Percentiles rank a stretch among this genome's conserved stretches.
phyloP scores from a whole-genome alignment of 2,113 vertebrate genomes.

The Oreochromis aureus region DNA sequence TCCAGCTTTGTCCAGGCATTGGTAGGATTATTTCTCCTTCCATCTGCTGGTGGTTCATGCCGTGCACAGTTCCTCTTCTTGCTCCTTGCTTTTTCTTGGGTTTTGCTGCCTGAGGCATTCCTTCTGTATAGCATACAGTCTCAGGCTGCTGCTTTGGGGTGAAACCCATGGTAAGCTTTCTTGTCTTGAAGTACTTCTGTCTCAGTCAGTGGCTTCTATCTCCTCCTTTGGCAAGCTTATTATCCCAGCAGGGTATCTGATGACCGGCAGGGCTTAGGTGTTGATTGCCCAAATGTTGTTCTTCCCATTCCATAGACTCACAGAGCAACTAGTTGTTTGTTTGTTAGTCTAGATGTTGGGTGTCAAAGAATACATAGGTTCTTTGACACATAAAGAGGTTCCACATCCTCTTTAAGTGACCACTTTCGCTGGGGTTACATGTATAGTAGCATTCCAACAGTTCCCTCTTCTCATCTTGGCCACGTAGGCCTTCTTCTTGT shows the following conservation, averaged over 20 bases:
- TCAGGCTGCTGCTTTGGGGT: not conserved
- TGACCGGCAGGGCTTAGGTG: not conserved
- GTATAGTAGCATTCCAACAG: not conserved
- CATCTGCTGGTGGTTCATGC: not conserved
- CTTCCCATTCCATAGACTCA: not conserved
- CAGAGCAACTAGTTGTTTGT: not conserved
- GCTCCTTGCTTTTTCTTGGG: not conserved
- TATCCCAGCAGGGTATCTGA: not conserved
- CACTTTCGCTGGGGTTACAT: not conserved
- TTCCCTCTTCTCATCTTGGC: not conserved
- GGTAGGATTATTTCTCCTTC: not conserved
- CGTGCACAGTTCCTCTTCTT: not conserved
- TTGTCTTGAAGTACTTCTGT: not conserved
- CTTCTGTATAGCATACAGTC: not conserved
- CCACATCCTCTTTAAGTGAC: not conserved
- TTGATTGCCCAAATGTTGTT: not conserved
- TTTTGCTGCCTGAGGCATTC: not conserved
- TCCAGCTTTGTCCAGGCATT: not conserved
- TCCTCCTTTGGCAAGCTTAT: not conserved
- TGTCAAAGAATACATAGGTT: not conserved
- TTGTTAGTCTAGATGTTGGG: not conserved
- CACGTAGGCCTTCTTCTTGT: not conserved
- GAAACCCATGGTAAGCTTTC: not conserved
- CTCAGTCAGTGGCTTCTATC: not conserved
- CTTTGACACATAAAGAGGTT: not conserved